These are phyloP conservation scores for Eubasilissa regina DNA, from an alignment of 1,140 invertebrate species.

Conservation along the genomic window DNA sequence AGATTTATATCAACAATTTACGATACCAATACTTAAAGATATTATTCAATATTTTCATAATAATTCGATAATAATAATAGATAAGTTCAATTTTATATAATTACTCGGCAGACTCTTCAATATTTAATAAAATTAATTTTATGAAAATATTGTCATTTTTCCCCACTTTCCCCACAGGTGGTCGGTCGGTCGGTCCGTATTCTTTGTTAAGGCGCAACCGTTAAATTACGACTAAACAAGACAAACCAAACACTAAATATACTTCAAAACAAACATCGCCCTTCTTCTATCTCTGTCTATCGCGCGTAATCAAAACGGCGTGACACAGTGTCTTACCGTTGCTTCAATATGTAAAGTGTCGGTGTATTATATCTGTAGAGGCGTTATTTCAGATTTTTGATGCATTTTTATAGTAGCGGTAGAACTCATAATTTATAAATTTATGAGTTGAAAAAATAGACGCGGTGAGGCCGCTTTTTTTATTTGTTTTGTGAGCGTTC, in stretches of 20 bases:
- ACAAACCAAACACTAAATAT: conserved; percentile 16
- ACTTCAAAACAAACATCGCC: conserved; percentile 27
- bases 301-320: background rate
- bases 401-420: conserved; percentile 32
- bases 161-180: conserved; percentile 18
- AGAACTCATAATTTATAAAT: conserved; percentile 40
- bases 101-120: no score
- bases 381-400: conserved; percentile 15
- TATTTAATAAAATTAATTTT: background rate
- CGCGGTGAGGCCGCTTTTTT: background rate
- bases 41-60: no score
- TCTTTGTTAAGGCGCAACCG: conserved; percentile 31
- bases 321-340: background rate
- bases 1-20: no score
- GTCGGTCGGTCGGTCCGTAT: background rate
- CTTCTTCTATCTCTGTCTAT: conserved; percentile 20
- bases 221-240: conserved; percentile 28
- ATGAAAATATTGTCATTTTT: background rate
- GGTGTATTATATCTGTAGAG: background rate
- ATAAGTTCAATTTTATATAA: background rate
- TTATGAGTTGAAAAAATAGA: conserved; percentile 35
- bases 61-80: no score
- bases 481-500: conserved; percentile 9
- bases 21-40: no score
- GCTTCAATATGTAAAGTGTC: conserved; percentile 8